phyloP scores from a whole-genome alignment of 2,888 invertebrate species.

The Xestia xanthographa region DNA sequence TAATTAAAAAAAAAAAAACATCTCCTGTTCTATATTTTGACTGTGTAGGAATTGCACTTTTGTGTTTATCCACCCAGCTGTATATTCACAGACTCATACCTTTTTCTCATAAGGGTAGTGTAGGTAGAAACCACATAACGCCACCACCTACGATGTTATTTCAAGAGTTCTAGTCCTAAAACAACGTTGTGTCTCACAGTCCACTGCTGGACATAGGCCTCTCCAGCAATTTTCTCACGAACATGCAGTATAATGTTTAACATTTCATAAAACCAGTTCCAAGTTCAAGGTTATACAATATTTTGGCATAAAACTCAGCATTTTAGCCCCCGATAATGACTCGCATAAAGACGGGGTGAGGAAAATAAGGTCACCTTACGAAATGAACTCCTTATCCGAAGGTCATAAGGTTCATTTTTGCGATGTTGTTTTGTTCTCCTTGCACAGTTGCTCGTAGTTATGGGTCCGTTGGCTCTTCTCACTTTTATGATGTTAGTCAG shows the following conservation, averaged over 20 bases:
- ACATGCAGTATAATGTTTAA: background rate
- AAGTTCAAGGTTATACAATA: slow-evolving; percentile 66
- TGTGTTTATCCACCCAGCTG: no score
- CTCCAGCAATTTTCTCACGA: background rate
- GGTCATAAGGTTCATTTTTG: slow-evolving; percentile 42
- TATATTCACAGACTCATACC: background rate
- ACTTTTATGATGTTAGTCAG: slow-evolving; percentile 57
- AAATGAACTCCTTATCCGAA: slow-evolving; percentile 19
- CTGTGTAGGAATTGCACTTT: no score
- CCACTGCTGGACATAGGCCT: background rate
- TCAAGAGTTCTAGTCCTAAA: background rate
- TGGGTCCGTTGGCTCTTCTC: slow-evolving; percentile 62
- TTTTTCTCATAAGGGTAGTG: background rate
- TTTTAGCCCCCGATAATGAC: slow-evolving; percentile 50
- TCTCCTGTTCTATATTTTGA: no score
- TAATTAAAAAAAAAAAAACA: no score
- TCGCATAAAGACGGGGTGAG: slow-evolving; percentile 41
- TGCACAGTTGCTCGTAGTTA: slow-evolving; percentile 45
- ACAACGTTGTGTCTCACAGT: background rate
- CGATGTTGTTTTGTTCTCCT: slow-evolving; percentile 35
- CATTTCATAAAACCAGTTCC: slow-evolving; percentile 26
- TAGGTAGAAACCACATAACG: background rate
- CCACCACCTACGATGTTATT: background rate
- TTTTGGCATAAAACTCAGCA: slow-evolving; percentile 54
- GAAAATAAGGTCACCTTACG: slow-evolving; percentile 50